Evolutionary conservation across 2,797 vertebrate species (phyloP).

Genomic region (Cossypha polioptera): DNA sequence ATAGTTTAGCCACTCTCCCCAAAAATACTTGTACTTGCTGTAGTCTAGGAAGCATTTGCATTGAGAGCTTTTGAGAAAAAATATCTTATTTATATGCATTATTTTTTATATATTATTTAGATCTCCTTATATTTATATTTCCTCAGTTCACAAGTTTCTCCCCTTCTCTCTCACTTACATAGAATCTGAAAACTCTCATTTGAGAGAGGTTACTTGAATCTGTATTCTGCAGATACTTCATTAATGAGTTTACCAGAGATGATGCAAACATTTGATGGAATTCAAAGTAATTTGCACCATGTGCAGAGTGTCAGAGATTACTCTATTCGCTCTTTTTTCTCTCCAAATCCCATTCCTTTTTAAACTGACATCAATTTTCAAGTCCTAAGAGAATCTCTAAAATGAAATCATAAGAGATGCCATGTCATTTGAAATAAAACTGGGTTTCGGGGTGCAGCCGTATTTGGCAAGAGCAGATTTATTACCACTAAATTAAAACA

Average conservation of each 20-base stretch:
- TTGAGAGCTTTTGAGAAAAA: not conserved
- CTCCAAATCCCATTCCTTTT: not conserved
- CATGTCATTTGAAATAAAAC: not conserved
- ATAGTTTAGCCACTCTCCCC: not conserved
- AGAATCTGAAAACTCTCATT: not conserved
- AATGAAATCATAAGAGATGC: not conserved
- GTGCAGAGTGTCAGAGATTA: not conserved
- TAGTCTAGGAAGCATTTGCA: not conserved
- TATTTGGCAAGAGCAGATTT: not conserved
- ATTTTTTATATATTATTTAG: not conserved
- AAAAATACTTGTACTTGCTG: not conserved
- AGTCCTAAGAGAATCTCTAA: not conserved
- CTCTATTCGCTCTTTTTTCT: not conserved
- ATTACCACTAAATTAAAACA: not conserved
- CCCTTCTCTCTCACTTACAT: not conserved
- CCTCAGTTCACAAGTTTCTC: not conserved
- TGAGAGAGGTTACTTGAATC: not conserved
- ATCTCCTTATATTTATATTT: not conserved
- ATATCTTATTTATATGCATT: not conserved
- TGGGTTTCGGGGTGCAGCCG: rapidly evolving
- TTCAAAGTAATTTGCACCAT: not conserved
- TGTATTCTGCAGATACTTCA: not conserved
- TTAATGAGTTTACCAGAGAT: not conserved
- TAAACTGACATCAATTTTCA: not conserved
- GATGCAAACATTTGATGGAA: not conserved